phyloP scores from a whole-genome alignment of 1,140 invertebrate species.

The Drosophila jambulina region DNA sequence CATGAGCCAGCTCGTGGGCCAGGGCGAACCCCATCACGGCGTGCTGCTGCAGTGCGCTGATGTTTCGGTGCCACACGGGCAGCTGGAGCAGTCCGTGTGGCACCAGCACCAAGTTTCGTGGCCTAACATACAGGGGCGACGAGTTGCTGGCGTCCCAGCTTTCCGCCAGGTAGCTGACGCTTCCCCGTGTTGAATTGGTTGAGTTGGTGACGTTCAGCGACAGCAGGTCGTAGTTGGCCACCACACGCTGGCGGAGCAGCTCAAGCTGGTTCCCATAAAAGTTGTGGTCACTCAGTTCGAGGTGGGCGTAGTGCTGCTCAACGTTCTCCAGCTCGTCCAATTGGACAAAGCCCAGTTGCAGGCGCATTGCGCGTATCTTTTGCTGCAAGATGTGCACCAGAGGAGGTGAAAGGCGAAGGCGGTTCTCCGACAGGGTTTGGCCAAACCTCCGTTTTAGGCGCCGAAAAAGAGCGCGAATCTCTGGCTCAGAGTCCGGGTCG shows the following conservation, averaged over 20 bases:
- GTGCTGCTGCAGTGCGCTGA: slow-evolving; percentile 66
- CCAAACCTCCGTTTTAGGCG: slow-evolving; percentile 60
- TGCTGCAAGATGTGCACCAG: slow-evolving; percentile 62
- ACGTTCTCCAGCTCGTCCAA: slow-evolving; percentile 51
- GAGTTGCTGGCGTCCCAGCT: slow-evolving; percentile 67
- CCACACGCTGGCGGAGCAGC: slow-evolving; percentile 62
- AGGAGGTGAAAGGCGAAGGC: slow-evolving; percentile 56
- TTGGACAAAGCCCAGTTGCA: slow-evolving; percentile 67
- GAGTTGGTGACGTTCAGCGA: background rate
- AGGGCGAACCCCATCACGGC: slow-evolving; percentile 72
- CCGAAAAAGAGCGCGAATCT: slow-evolving; percentile 42
- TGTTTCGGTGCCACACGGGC: slow-evolving; percentile 72
- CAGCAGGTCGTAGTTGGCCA: slow-evolving; percentile 60
- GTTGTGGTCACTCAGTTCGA: slow-evolving; percentile 61
- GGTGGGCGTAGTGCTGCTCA: slow-evolving; percentile 54
- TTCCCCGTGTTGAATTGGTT: slow-evolving; percentile 14
- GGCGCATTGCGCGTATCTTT: slow-evolving; percentile 61
- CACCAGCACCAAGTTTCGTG: slow-evolving; percentile 70
- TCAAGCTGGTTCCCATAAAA: slow-evolving; percentile 77
- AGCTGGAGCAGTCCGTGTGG: slow-evolving; percentile 72
- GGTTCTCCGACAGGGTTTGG: slow-evolving; percentile 65
- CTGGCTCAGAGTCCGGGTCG: slow-evolving; percentile 30
- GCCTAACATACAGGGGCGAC: slow-evolving; percentile 71
- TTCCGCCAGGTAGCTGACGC: slow-evolving; percentile 56
- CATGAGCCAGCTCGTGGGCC: slow-evolving; percentile 75